Evolutionary conservation across 2,888 invertebrate species (phyloP), one percentile per base, ranked within the genome.

Genomic region (Heliconius cydno): DNA sequence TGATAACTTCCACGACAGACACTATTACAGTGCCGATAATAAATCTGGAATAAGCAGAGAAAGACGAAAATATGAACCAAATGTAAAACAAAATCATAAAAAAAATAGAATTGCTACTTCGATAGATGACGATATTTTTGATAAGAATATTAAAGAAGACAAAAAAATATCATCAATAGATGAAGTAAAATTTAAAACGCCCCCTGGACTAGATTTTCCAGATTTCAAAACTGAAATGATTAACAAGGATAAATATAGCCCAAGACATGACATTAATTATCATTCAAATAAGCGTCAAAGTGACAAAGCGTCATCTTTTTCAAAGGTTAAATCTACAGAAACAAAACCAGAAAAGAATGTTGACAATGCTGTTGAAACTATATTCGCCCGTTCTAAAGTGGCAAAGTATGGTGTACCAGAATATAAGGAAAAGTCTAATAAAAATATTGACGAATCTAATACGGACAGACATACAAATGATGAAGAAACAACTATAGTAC

Each of bases 341-440:
- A 78, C 63, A 67, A 76, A 75, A 34, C 77, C 57, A 13, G 67
- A 72, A n/a, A 82, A 84, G 74, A 34, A 76, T 65, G 70, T 76
- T 28, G 67, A 77, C 25, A 83, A 83, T 70, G 68, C 83, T 19
- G 83, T 87, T 15, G 93, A 94, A 87, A 94, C 94, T 3, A 87
- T 91, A 0, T 91, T 83, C 78, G 93, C 91, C 1, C 88, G 86
- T 70, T 92, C 94, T 0, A 94, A 90, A 86, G 93, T 94, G 6
- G 88, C 85, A 0, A 92, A 88, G 79, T 94, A 93, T 81, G 88
- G 89, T 15, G 86, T 85, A n/a, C 80, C 83, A 46, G 65, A 75
- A 67, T 34, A 71, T 28, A 46, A 79, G 74, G 46, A 76, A 25
- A 72, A 68, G 71, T 30, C 46, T 5, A 68, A 72, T 30, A 52